These are phyloP conservation scores for Drosophila triauraria DNA, from an alignment of 1,140 invertebrate genomes.

Conservation along the genomic window DNA sequence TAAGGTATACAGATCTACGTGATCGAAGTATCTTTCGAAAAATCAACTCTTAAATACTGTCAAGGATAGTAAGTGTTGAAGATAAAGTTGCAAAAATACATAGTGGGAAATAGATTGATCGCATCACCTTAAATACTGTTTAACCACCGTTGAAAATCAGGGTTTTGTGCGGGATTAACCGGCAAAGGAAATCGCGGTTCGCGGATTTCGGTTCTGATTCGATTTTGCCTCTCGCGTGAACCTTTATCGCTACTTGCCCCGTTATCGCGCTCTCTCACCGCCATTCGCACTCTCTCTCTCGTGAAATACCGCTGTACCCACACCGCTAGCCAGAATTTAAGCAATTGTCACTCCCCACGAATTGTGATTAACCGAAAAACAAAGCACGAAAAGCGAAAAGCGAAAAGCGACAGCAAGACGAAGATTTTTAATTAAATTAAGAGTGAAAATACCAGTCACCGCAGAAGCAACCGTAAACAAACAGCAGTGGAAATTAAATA, in stretches of 20 bases:
- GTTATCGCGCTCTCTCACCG: constrained; percentile 25
- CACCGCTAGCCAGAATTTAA: constrained; percentile 20
- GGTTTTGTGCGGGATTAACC: constrained; percentile 3
- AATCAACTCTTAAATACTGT: background rate
- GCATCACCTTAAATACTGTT: background rate
- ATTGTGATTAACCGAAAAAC: constrained; percentile 35
- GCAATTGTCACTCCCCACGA: constrained; percentile 1
- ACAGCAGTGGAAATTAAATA: constrained; percentile 51
- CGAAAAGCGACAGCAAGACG: constrained; percentile 18
- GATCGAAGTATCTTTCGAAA: background rate
- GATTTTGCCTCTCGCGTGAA: constrained; percentile 23
- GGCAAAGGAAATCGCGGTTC: constrained; percentile 24
- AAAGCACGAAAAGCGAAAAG: background rate
- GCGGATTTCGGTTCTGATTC: constrained; percentile 19
- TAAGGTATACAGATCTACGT: background rate
- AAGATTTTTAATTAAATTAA: constrained; percentile 55
- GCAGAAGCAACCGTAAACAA: constrained; percentile 41
- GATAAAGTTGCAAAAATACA: background rate
- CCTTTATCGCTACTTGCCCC: constrained; percentile 20
- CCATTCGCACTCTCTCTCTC: constrained; percentile 38
- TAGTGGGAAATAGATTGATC: background rate
- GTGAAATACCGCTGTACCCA: constrained; percentile 14
- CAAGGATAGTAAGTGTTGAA: background rate
- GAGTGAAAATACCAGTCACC: constrained; percentile 30
- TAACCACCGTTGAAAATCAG: background rate